Conservation (phyloP, 2,113 vertebrate species). For the Oryctolagus cuniculus region DNA sequence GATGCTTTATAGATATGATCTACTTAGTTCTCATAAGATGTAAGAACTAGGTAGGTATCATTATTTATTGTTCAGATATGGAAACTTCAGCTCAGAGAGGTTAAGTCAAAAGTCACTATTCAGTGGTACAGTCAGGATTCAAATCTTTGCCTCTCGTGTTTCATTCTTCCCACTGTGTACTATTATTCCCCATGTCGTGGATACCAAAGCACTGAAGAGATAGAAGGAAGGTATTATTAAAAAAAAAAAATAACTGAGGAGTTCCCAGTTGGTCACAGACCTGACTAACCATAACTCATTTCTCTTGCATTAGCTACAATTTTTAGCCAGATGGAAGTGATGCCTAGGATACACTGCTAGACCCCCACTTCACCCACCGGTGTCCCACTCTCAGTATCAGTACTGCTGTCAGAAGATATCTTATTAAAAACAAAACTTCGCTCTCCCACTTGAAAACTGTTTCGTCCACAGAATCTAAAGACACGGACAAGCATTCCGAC, state of each 20-base stretch:
- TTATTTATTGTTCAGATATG: neutral
- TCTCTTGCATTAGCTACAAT: neutral
- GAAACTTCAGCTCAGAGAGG: neutral
- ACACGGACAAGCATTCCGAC: constrained; percentile 6
- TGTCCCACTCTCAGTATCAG: neutral
- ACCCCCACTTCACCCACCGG: neutral
- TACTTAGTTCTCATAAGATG: neutral
- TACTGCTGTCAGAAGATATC: neutral
- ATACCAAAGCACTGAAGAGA: constrained; percentile 6
- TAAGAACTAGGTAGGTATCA: neutral
- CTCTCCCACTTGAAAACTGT: constrained; percentile 42
- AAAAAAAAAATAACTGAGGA: neutral
- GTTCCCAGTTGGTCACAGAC: neutral
- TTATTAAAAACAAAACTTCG: neutral
- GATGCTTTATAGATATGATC: neutral
- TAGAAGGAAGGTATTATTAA: neutral
- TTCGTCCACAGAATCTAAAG: constrained; percentile 37
- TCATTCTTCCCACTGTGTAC: neutral
- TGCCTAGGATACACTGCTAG: neutral
- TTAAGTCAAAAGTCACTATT: constrained; percentile 41
- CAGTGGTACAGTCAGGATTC: constrained; percentile 26
- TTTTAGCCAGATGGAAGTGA: neutral
- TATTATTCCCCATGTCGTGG: neutral
- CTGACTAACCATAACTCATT: neutral
- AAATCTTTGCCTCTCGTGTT: constrained; percentile 36